Evolutionary conservation across 2,888 invertebrate species (phyloP).

Genomic region (Clunio marinus): DNA sequence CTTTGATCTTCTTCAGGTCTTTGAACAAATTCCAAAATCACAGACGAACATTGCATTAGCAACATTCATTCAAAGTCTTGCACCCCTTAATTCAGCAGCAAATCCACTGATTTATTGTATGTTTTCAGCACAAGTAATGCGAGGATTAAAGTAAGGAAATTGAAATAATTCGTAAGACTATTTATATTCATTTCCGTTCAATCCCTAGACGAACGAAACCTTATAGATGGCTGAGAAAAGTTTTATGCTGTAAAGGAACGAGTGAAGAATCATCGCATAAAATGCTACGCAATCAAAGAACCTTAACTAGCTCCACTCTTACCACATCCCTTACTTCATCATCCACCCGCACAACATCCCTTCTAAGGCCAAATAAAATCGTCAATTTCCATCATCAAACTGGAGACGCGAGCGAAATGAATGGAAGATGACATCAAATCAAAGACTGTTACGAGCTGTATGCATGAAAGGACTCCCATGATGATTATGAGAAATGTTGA

Average conservation of each 20-base stretch:
- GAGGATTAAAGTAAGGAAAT: slow-evolving; percentile 66
- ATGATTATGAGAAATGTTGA: not conserved
- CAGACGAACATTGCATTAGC: slow-evolving; percentile 79
- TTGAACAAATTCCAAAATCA: slow-evolving; percentile 71
- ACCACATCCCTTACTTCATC: slow-evolving; percentile 14
- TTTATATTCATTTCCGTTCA: slow-evolving; percentile 40
- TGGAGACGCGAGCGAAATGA: not conserved
- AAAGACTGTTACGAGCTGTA: not conserved
- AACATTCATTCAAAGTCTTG: slow-evolving; percentile 85
- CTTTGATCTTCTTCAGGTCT: slow-evolving; percentile 86
- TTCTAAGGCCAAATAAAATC: slow-evolving; percentile 19
- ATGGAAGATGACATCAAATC: slow-evolving; percentile 19
- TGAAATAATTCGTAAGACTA: not conserved
- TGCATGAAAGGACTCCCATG: slow-evolving; percentile 14
- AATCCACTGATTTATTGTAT: slow-evolving; percentile 93
- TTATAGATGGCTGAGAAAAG: slow-evolving; percentile 59
- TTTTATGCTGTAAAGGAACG: slow-evolving; percentile 54
- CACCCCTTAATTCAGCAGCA: slow-evolving; percentile 88
- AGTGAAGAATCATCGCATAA: slow-evolving; percentile 15
- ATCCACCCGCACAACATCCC: slow-evolving; percentile 5
- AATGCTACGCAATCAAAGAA: slow-evolving; percentile 17
- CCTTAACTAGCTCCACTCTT: slow-evolving; percentile 16
- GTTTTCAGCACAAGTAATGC: slow-evolving; percentile 84
- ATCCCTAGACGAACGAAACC: slow-evolving; percentile 55
- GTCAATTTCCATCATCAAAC: slow-evolving; percentile 22